Evolutionary conservation across 2,113 vertebrate genomes (phyloP).

Genomic region (Heterochromis multidens): DNA sequence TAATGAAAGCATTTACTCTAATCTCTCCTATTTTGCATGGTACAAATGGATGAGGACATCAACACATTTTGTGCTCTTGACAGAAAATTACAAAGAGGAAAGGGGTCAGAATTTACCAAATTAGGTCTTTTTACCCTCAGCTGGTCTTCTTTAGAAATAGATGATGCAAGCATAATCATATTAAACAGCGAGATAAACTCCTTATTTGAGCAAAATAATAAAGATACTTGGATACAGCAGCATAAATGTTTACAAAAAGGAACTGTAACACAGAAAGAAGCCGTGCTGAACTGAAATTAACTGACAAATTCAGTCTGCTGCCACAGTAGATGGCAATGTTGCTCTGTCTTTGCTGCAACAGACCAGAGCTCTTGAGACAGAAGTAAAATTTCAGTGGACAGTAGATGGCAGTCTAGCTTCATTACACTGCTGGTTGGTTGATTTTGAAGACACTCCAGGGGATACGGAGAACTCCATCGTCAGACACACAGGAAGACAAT

Average conservation of each 20-base stretch:
- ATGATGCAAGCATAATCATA: not conserved
- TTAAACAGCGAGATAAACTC: not conserved
- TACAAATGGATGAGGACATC: not conserved
- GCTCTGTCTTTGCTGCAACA: not conserved
- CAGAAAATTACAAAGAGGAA: not conserved
- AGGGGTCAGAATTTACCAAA: not conserved
- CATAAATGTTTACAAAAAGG: not conserved
- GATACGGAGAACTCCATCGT: constrained; percentile 25
- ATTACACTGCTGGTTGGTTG: constrained; percentile 13
- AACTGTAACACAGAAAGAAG: not conserved
- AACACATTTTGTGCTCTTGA: not conserved
- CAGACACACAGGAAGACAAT: constrained; percentile 8
- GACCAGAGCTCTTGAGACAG: not conserved
- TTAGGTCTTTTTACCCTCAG: not conserved
- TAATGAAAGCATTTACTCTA: not conserved
- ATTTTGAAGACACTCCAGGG: constrained; percentile 38
- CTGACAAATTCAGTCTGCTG: not conserved
- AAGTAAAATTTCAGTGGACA: constrained; percentile 28
- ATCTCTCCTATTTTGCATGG: not conserved
- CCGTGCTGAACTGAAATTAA: not conserved
- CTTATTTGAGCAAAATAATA: not conserved
- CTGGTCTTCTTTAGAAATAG: not conserved
- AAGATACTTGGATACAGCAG: not conserved
- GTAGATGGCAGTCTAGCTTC: constrained; percentile 67
- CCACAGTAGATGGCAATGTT: constrained; percentile 62